Base-by-base conservation (phyloP, 2,113 vertebrate species). In the Oncorhynchus gorbuscha region DNA sequence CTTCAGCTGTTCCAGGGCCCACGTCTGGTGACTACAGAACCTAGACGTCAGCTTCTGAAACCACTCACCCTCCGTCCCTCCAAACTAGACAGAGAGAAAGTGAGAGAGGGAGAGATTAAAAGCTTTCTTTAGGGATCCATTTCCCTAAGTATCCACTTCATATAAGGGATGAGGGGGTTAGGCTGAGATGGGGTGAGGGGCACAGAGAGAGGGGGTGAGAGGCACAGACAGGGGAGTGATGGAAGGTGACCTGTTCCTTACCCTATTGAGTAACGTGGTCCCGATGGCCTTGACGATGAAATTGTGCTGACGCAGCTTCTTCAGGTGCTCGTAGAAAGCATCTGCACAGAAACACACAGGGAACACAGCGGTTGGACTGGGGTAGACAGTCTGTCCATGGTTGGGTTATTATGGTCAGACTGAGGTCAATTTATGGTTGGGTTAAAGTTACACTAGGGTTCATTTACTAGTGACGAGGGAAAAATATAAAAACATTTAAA, bases 41-140 rank as follows among this genome's bases (percentile, higher is more conserved):
- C 96, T 94, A 1, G 96, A 92, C 0, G 96, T 96, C 82, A 97
- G 92, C 88, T 96, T 97, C 93, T 97, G 95, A 92, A 98, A 97
- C 96, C 95, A 97, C 1, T 92, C 91, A 8, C 96, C 97, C 81
- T 97, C 96, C 0, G 93, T 3, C 11, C 94, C 96, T 28, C 88
- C 92, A 65, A 98, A 97, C 97, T 97, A 48, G 20, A 75, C n/a
- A 65, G 32, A 45, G 20, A 51, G 5, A 18, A 6, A 26, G 14
- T 7, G 45, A 32, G 75, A 48, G 20, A 75, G n/a, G 58, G 32
- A 45, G 20, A 24, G 14, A 55, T 55, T 18, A 55, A 55, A 55
- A 16, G 51, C 51, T 18, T 55, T 55, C 16, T 55, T 55, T 3
- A 55, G 51, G 51, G 51, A 55, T 55, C 51, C 51, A 55, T 18